These are phyloP conservation scores for Equus przewalskii DNA, from an alignment of 2,113 vertebrate species.

Conservation along the genomic window DNA sequence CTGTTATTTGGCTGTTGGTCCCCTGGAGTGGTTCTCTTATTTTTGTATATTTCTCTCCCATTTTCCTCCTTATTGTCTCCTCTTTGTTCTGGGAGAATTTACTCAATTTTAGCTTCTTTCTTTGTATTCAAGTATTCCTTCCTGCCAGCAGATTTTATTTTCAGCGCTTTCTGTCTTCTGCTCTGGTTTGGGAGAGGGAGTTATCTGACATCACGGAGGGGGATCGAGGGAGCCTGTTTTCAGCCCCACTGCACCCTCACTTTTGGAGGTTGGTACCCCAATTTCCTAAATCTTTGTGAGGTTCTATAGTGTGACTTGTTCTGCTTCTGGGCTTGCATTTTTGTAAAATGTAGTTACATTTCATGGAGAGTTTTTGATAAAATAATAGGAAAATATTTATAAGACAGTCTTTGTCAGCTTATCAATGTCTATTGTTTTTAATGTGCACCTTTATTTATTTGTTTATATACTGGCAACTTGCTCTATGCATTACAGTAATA, in stretches of 20 bases:
- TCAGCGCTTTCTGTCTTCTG: background rate
- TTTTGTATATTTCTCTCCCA: background rate
- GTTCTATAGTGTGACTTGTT: background rate
- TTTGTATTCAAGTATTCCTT: background rate
- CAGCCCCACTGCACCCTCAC: background rate
- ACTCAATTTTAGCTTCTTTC: background rate
- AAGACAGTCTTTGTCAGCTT: conserved; percentile 16
- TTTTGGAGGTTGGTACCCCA: background rate
- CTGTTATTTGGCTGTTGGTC: background rate
- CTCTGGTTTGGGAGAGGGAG: background rate
- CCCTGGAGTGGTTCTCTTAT: background rate
- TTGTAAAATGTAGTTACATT: conserved; percentile 36
- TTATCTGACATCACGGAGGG: no score
- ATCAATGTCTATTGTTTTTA: conserved; percentile 46
- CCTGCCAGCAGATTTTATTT: background rate
- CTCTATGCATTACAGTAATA: background rate
- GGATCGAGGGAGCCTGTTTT: background rate
- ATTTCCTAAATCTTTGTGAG: background rate
- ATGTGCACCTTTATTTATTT: background rate
- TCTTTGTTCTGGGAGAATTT: background rate
- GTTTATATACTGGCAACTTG: conserved; percentile 35
- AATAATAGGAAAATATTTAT: conserved; percentile 51
- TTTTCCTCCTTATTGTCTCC: background rate
- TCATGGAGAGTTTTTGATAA: conserved; percentile 21
- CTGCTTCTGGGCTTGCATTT: conserved; percentile 26